Base-by-base conservation (phyloP, 2,888 invertebrate species). In the Epinotia bilunana region DNA sequence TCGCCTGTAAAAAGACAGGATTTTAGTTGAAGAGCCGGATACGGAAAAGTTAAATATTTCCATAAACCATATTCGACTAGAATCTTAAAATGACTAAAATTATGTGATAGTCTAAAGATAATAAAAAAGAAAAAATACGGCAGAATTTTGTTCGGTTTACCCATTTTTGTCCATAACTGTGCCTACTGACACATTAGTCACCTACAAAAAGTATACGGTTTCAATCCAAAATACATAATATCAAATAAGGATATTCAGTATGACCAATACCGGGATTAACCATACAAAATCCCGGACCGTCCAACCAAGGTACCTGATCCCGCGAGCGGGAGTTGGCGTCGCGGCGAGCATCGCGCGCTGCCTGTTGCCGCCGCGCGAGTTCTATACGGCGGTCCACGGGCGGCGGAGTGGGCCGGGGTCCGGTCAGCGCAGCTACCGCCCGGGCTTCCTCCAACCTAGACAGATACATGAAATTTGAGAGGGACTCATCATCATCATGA, bases 331-430 rank as follows among this genome's bases (percentile, higher is more conserved):
- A 92, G 43, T 79, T 78, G 80, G 96, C 96, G 81, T 96, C 94
- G 75, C 97, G 94, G 20, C 97, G 95, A 0, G 97, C 97, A 83
- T 97, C 97, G 71, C 96, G 93, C 74, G 95, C 96, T 16, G 96
- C 97, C 87, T 96, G 97, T 89, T 95, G 97, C 82, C 95, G 95
- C 68, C 95, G 91, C 73, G 96, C 97, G 78, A 96, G 95, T 88
- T 97, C 97, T 81, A 97, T 95, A 82, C 97, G 95, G 79, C 96
- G 96, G 90, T 97, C 97, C 16, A 97, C 96, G 13, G 96, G 96
- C 68, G 97, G 94, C 33, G 95, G 91, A 0, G 95, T 95, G 0
- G 92, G 91, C 72, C 95, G 93, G 0, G 96, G 93, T 79, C 96
- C 95, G 0, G 87, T 84, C 4, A 89, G 75, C 0, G 86, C 85